These are phyloP conservation scores for Symphodus melops DNA, from an alignment of 2,113 vertebrate species.

Conservation along the genomic window DNA sequence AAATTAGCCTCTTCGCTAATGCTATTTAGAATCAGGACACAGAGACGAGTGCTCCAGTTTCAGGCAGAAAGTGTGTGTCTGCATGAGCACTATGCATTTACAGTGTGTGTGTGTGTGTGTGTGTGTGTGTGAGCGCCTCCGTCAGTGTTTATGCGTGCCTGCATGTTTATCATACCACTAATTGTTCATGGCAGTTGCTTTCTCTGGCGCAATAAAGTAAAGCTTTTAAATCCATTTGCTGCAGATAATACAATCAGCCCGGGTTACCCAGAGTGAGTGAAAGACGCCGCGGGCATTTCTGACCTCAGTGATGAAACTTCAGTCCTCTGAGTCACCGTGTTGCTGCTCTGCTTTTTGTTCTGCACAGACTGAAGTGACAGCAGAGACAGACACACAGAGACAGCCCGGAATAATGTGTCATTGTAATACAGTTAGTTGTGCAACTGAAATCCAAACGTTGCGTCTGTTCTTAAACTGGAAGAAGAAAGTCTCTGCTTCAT, in stretches of 20 bases:
- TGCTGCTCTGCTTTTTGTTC: slow-evolving; percentile 50
- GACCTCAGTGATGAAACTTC: slow-evolving; percentile 59
- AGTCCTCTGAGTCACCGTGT: slow-evolving; percentile 40
- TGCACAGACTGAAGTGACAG: slow-evolving; percentile 11
- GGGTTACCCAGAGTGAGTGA: slow-evolving; percentile 43
- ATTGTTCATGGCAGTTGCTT: slow-evolving; percentile 71
- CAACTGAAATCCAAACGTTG: background rate
- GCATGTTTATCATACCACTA: slow-evolving; percentile 62
- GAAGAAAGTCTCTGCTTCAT: background rate
- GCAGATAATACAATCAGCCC: slow-evolving; percentile 66
- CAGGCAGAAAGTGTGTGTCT: slow-evolving; percentile 16
- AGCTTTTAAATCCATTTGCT: slow-evolving; percentile 71
- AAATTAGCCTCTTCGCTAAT: slow-evolving; percentile 57
- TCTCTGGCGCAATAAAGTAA: slow-evolving; percentile 67
- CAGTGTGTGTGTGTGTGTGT: slow-evolving; percentile 1
- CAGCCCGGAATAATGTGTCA: background rate
- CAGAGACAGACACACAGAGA: slow-evolving; percentile 14
- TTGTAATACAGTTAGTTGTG: background rate
- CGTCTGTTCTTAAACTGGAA: background rate
- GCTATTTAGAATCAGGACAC: slow-evolving; percentile 54
- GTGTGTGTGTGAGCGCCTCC: background rate
- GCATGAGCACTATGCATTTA: background rate
- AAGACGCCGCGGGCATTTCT: slow-evolving; percentile 41
- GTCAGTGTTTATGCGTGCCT: slow-evolving; percentile 10
- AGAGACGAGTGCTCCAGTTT: slow-evolving; percentile 56